These are phyloP conservation scores for Tinea pellionella DNA, from an alignment of 2,888 invertebrate species.

Conservation along the genomic window DNA sequence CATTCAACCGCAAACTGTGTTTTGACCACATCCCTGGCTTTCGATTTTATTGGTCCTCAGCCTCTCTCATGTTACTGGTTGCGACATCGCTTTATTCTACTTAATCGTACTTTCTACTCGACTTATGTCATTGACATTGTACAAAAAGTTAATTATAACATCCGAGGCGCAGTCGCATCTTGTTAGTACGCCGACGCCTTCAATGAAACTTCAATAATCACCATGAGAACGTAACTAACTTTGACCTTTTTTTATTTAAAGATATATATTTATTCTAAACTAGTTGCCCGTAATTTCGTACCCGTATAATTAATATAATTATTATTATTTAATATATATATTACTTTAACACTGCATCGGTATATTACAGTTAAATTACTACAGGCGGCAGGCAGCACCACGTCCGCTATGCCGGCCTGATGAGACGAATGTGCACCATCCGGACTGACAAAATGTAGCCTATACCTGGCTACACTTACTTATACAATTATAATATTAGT, in stretches of 20 bases:
- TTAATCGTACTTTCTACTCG: slow-evolving; percentile 33
- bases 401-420: too few species aligned
- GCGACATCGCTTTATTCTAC: slow-evolving; percentile 20
- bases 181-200: not conserved
- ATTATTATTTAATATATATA: too few species aligned
- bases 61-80: slow-evolving; percentile 22
- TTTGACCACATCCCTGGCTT: slow-evolving; percentile 24
- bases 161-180: slow-evolving; percentile 1
- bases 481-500: too few species aligned
- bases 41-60: slow-evolving; percentile 38
- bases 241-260: not conserved
- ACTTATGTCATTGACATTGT: slow-evolving; percentile 43
- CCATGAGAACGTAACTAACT: not conserved
- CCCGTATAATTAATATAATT: too few species aligned
- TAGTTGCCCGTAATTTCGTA: too few species aligned
- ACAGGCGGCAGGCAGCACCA: too few species aligned
- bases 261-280: not conserved
- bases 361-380: too few species aligned
- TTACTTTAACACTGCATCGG: too few species aligned
- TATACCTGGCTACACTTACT: too few species aligned
- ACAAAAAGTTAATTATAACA: slow-evolving; percentile 17
- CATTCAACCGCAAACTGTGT: slow-evolving; percentile 12
- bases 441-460: too few species aligned
- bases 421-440: too few species aligned
- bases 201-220: not conserved